phyloP scores from a whole-genome alignment of 2,888 invertebrate species.

The Trichacis sp. region DNA sequence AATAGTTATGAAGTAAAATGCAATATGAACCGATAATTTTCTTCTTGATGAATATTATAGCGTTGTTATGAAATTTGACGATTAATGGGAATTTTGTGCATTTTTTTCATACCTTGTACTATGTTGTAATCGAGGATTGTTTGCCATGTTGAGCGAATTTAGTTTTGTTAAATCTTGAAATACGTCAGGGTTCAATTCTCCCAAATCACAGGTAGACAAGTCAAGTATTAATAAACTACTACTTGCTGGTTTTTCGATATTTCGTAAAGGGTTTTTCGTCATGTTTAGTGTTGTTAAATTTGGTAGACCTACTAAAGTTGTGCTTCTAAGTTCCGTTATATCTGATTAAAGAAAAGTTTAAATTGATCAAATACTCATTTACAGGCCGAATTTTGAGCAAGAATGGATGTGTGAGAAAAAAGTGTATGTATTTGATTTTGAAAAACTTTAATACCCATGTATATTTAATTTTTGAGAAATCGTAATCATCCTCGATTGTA shows the following conservation, averaged over 20 bases:
- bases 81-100: too few relatives aligned
- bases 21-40: too few relatives aligned
- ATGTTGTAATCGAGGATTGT: slow-evolving; percentile 59
- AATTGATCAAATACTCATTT: too few relatives aligned
- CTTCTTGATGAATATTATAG: too few relatives aligned
- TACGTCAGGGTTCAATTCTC: slow-evolving; percentile 55
- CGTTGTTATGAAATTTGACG: too few relatives aligned
- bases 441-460: too few relatives aligned
- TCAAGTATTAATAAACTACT: slow-evolving; percentile 57
- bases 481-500: too few relatives aligned
- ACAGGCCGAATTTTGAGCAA: too few relatives aligned
- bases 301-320: slow-evolving; percentile 67
- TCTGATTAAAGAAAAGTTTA: slow-evolving; percentile 11
- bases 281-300: slow-evolving; percentile 77
- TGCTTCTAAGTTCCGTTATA: background rate
- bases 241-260: slow-evolving; percentile 52
- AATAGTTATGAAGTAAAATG: too few relatives aligned
- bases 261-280: slow-evolving; percentile 72
- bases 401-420: too few relatives aligned
- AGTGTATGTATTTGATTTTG: too few relatives aligned
- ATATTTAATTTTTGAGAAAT: too few relatives aligned
- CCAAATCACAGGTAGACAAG: slow-evolving; percentile 60
- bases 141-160: slow-evolving; percentile 55
- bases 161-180: slow-evolving; percentile 57
- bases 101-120: slow-evolving; percentile 64